A percentile compares a stretch with the other conserved stretches of the same genome.
Conservation (phyloP, 2,113 vertebrate genomes). For the Pseudolaguvia tuberculata region DNA sequence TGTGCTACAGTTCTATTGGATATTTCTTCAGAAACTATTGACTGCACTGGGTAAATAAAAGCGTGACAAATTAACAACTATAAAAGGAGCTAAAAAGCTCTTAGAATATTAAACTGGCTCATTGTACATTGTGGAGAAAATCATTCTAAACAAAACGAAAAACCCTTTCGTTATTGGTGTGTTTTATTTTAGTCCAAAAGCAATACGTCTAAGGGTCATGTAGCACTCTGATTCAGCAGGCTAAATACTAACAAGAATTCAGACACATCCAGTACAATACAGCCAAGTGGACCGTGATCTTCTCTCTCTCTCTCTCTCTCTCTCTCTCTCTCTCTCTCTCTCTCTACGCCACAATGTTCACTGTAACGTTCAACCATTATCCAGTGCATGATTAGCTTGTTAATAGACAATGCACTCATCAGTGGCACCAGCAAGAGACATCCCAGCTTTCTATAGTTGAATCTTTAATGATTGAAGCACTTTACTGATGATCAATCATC, state of each 20-base stretch:
- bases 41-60: not conserved
- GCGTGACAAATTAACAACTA: constrained; percentile 10
- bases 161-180: constrained; percentile 57
- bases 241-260: constrained; percentile 56
- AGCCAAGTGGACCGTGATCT: constrained; percentile 45
- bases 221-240: constrained; percentile 65
- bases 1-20: too few species aligned
- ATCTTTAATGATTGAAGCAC: constrained; percentile 65
- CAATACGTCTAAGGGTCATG: constrained; percentile 70
- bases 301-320: too few species aligned
- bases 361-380: constrained; percentile 51
- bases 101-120: constrained; percentile 22
- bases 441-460: constrained; percentile 58
- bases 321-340: constrained; percentile 15
- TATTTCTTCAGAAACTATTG: not conserved
- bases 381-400: constrained; percentile 45
- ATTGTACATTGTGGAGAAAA: not conserved
- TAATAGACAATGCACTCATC: constrained; percentile 39
- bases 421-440: constrained; percentile 47
- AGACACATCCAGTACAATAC: constrained; percentile 10
- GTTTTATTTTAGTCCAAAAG: constrained; percentile 62
- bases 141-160: constrained; percentile 13
- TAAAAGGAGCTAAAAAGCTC: constrained; percentile 12
- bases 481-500: constrained; percentile 65
- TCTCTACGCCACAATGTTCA: constrained; percentile 44